A percentile compares a stretch with the other conserved stretches of the same genome.
Evolutionary conservation across 2,797 vertebrate species (phyloP).

Genomic region (Capromys pilorides): DNA sequence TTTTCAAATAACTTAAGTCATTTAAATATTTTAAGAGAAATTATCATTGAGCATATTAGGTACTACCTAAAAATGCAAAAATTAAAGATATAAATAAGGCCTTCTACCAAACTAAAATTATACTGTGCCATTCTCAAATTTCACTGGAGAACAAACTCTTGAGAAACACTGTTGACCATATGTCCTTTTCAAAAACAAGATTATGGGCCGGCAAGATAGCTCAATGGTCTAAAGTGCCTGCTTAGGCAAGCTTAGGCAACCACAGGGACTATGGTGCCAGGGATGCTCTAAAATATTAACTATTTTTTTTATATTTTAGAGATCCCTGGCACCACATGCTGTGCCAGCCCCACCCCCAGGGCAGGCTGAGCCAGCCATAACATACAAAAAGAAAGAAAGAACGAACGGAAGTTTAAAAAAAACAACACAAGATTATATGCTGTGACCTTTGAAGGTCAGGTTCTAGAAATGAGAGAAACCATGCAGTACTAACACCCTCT

Average conservation of each 20-base stretch:
- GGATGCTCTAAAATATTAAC: no score
- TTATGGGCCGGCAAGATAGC: no score
- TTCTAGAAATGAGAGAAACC: background rate
- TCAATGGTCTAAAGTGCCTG: no score
- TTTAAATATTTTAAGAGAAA: constrained; percentile 24
- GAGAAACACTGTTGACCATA: background rate
- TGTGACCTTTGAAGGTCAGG: constrained; percentile 8
- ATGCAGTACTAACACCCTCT: no score
- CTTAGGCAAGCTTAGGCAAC: no score
- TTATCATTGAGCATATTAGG: background rate
- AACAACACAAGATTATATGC: constrained; percentile 7
- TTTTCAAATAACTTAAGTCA: constrained; percentile 30
- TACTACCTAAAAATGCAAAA: constrained; percentile 17
- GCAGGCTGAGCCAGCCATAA: no score
- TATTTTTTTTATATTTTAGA: no score
- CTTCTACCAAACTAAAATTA: background rate
- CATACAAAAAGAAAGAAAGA: no score
- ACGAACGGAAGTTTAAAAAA: no score
- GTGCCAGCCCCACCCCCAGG: no score
- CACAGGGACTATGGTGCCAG: no score
- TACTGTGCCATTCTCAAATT: constrained; percentile 25
- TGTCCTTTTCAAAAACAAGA: constrained; percentile 38
- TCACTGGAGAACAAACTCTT: constrained; percentile 12
- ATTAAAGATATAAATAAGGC: background rate
- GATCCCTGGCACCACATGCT: no score